These are phyloP conservation scores for Bovichtus diacanthus DNA, from an alignment of 2,797 vertebrate species.

Conservation along the genomic window DNA sequence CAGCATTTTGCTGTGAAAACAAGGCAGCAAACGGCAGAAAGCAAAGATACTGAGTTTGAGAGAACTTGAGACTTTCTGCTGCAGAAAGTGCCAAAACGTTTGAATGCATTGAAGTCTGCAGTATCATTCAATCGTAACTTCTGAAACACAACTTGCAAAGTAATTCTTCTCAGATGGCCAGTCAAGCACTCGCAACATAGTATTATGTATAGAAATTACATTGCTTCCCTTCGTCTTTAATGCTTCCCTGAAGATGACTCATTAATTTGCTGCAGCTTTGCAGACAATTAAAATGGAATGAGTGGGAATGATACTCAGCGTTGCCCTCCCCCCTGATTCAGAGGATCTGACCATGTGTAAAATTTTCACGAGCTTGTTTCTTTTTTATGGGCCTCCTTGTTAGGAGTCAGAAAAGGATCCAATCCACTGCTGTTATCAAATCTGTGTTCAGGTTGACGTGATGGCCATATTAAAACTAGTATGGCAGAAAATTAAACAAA, in stretches of 20 bases:
- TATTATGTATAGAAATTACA: conserved; percentile 38
- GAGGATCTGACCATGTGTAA: conserved; percentile 59
- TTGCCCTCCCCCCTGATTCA: conserved; percentile 33
- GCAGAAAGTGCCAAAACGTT: not conserved
- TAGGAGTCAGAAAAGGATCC: conserved; percentile 52
- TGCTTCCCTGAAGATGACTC: conserved; percentile 48
- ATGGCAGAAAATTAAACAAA: conserved; percentile 78
- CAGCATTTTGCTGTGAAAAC: not conserved
- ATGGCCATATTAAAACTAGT: conserved; percentile 72
- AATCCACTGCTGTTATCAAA: conserved; percentile 50
- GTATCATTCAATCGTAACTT: conserved; percentile 5
- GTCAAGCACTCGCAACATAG: conserved; percentile 22
- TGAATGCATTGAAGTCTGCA: conserved; percentile 6
- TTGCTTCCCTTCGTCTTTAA: conserved; percentile 28
- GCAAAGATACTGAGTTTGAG: not conserved
- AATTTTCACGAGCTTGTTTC: conserved; percentile 65
- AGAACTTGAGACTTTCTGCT: not conserved
- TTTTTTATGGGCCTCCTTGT: conserved; percentile 48
- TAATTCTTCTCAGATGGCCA: conserved; percentile 32
- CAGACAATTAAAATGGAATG: conserved; percentile 60
- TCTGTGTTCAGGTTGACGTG: conserved; percentile 50
- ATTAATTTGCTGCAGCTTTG: conserved; percentile 60
- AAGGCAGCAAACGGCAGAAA: not conserved
- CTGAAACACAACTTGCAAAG: conserved; percentile 11
- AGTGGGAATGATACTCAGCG: conserved; percentile 31